A percentile compares a stretch with the other conserved stretches of the same genome.
These are phyloP conservation scores for Ypsolopha sequella DNA, from an alignment of 2,888 invertebrate genomes.

Conservation along the genomic window DNA sequence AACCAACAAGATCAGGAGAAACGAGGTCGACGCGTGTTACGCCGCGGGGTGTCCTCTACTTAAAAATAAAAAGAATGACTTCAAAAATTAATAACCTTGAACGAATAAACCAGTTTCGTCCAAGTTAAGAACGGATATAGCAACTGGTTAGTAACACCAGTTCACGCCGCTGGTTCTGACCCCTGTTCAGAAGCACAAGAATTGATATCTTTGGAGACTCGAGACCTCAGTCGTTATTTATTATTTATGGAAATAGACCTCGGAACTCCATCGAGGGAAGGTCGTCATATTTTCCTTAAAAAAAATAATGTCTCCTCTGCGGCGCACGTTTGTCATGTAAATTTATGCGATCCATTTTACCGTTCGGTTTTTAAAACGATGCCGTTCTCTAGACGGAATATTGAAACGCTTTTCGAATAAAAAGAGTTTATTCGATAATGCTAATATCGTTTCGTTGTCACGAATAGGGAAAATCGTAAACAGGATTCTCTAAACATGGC, in stretches of 20 bases:
- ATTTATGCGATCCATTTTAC: constrained; percentile 64
- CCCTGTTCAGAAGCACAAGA: background rate
- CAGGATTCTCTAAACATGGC: background rate
- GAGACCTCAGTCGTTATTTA: constrained; percentile 41
- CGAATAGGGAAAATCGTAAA: constrained; percentile 35
- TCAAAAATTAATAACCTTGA: too few relatives aligned
- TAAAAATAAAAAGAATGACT: too few relatives aligned
- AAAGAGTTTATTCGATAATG: constrained; percentile 38
- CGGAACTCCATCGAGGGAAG: constrained; percentile 55
- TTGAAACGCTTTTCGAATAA: constrained; percentile 45
- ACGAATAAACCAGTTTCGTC: too few relatives aligned
- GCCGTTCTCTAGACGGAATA: constrained; percentile 58
- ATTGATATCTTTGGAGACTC: background rate
- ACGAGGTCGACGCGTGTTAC: too few relatives aligned
- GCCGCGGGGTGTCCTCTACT: too few relatives aligned
- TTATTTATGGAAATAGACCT: constrained; percentile 68
- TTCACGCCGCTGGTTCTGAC: background rate
- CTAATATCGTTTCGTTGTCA: constrained; percentile 40
- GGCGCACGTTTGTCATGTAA: constrained; percentile 58
- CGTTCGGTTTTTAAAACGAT: constrained; percentile 56
- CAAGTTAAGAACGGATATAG: background rate
- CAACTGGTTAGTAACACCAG: too few relatives aligned
- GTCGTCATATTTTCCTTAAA: constrained; percentile 67
- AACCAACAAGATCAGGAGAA: too few relatives aligned
- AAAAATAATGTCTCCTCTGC: constrained; percentile 52